Base-by-base conservation (phyloP, 2,888 invertebrate genomes). In the Emmelina monodactyla region DNA sequence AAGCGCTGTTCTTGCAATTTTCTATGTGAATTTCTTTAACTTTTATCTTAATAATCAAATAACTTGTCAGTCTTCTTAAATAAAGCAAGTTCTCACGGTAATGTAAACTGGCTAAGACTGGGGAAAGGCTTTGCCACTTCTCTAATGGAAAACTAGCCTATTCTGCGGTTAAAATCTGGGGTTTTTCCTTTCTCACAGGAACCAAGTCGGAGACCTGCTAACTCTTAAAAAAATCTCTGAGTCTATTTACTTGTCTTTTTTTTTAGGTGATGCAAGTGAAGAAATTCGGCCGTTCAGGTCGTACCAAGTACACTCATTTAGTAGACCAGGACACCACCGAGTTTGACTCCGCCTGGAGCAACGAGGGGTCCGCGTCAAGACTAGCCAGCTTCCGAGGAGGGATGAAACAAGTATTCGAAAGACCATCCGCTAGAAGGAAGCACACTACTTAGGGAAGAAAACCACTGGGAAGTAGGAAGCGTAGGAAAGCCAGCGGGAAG, bases 261-360 rank as follows among this genome's bases (percentile, higher is more conserved):
- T 41, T 25, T 2, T 50, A 80, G 80, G 98, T 99, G 49, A 99
- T 99, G 98, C 98, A 98, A 86, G 99, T 99, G 29, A 99, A 99
- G 80, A 98, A 99, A 79, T 99, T 99, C 70, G 99, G 99, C 9
- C 88, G 98, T 2, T 97, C 98, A 33, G 98, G 98, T 3, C 87
- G 99, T 34, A 98, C 99, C 0, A 99, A 99, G 61, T 99, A 99
- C 72, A 99, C 99, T 0, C 99, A 99, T 76, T 82, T 99, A 57
- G 97, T 99, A 0, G 98, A 97, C 70, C 99, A 99, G 67, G 99
- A 99, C 60, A 99, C 98, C 0, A 99, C 99, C 0, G 92, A 94
- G 58, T 96, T 96, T 55, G 97, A 98, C 61, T 96, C 97, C 0
- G 95, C 97, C 0, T 99, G 99, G 99, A 90, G 92, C 40, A 89